Evolutionary conservation across 2,888 invertebrate genomes (phyloP), one percentile per base, ranked within the genome.

Genomic region (Syritta pipiens): DNA sequence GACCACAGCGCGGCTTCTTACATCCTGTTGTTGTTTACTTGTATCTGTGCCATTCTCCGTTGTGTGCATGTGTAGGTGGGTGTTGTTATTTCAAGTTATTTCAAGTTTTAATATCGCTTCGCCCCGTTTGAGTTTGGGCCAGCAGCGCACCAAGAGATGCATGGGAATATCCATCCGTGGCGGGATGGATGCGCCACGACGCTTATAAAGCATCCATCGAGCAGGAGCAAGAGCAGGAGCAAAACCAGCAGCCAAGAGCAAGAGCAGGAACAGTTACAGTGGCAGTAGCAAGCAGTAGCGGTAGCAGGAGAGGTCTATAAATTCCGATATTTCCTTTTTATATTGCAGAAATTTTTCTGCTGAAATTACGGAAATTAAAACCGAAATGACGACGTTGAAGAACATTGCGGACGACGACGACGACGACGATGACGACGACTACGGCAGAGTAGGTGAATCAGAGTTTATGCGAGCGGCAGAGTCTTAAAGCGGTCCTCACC

Each of bases 361-460:
- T 87, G 85, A 87, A 87, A 88, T 88, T 88, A 87, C 87, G 88
- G 88, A 88, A 88, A 88, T 87, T 87, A 87, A 86, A 87, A 88
- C 86, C 84, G 86, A 85, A 87, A 85, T 84, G 85, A 85, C 85
- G 84, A 85, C 84, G 71, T 51, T 53, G 71, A 63, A 48, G 68
- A 40, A 79, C 49, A 62, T 49, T 57, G 32, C 67, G 26, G 55
- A 74, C 37, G 37, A 24, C 10, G 9, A 14, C 24, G 9, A 17
- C 5, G 10, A 46, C 1, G 10, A 20, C 24, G 6, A 46, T 24
- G 46, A 37, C 37, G 37, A 37, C 37, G n/a, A n/a, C n/a, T n/a
- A n/a, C n/a, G n/a, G 68, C 20, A 46, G 44, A 53, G 62, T 71
- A 46, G 77, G 71, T 77, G 77, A 77, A 77, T 77, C 77, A 77